phyloP scores from a whole-genome alignment of 1,140 invertebrate species.

The Melanaphis sacchari region DNA sequence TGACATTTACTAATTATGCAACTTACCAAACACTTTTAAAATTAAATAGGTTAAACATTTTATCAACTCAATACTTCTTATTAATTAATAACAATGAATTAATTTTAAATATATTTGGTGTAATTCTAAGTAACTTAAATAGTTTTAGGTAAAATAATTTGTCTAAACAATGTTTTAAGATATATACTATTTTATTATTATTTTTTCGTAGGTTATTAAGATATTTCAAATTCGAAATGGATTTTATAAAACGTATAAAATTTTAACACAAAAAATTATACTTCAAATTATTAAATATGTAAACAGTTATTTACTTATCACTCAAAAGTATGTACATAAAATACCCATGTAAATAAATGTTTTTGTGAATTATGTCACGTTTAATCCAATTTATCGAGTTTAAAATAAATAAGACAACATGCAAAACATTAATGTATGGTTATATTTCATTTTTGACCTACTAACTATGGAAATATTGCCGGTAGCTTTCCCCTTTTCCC shows the following conservation, averaged over 20 bases:
- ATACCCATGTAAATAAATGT: not conserved
- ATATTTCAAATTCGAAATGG: not conserved
- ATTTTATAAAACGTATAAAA: not conserved
- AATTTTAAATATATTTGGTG: not conserved
- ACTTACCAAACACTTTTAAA: not conserved
- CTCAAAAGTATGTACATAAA: not conserved
- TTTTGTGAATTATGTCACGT: not conserved
- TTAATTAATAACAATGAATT: not conserved
- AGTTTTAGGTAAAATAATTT: not conserved
- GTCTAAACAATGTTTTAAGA: not conserved
- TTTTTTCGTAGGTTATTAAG: too few species aligned
- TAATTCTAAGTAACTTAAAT: not conserved
- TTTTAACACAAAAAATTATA: not conserved
- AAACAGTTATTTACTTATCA: not conserved
- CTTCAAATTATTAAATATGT: not conserved
- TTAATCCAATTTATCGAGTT: not conserved
- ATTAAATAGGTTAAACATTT: not conserved
- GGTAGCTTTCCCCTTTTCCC: accelerated
- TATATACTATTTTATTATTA: not conserved
- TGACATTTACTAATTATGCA: not conserved
- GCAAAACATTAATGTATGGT: not conserved
- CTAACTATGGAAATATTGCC: not conserved
- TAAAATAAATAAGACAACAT: not conserved
- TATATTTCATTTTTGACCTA: not conserved
- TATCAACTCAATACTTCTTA: not conserved